These are phyloP conservation scores for Trichosurus vulpecula DNA, from an alignment of 2,797 vertebrate species.

Conservation along the genomic window DNA sequence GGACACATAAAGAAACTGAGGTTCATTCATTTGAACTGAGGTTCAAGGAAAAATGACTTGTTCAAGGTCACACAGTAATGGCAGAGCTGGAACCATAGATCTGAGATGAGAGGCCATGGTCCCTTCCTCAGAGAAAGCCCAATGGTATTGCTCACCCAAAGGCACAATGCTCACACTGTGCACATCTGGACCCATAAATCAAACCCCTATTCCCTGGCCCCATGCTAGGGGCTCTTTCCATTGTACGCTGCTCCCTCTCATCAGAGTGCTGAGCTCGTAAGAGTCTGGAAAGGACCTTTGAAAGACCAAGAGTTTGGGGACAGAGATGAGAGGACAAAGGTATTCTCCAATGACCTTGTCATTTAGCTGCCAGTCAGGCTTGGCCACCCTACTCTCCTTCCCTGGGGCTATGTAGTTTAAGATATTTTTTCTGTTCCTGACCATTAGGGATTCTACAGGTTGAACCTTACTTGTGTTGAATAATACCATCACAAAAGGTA, in stretches of 20 bases:
- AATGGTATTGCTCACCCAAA: background rate
- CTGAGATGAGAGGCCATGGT: background rate
- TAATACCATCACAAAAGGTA: slow-evolving; percentile 1
- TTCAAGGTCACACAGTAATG: background rate
- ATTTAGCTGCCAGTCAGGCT: background rate
- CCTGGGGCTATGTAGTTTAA: background rate
- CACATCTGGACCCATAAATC: background rate
- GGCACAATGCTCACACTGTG: background rate
- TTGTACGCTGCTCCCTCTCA: background rate
- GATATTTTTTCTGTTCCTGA: background rate
- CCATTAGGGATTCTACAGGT: slow-evolving; percentile 1
- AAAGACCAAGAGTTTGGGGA: background rate
- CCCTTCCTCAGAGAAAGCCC: background rate
- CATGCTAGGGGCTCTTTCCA: background rate
- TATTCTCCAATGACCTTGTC: background rate
- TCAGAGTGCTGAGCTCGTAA: background rate
- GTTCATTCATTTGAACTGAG: background rate
- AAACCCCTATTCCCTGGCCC: background rate
- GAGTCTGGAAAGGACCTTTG: background rate
- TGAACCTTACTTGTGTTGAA: background rate
- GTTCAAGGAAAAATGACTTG: background rate
- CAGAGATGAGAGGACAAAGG: background rate
- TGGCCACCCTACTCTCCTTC: background rate
- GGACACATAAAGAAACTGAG: background rate
- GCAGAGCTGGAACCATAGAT: background rate